Evolutionary conservation across 2,113 vertebrate species (phyloP).

Genomic region (Chloroceryle aenea): DNA sequence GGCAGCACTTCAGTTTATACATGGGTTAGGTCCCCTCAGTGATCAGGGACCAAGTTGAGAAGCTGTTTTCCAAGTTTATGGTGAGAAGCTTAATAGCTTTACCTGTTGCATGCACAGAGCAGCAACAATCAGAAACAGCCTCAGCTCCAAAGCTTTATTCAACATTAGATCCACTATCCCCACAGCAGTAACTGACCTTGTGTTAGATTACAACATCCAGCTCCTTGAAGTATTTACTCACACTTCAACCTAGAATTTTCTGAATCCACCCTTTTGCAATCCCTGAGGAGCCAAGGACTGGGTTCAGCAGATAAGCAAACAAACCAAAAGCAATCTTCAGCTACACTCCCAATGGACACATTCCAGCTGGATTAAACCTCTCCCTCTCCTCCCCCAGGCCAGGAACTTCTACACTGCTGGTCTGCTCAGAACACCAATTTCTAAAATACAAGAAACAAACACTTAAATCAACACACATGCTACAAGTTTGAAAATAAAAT

Average conservation of each 20-base stretch:
- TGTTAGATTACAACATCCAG: not conserved
- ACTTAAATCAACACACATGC: not conserved
- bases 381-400: not conserved
- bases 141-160: not conserved
- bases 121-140: rapidly evolving
- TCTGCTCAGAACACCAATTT: not conserved
- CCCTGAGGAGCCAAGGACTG: not conserved
- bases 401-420: not conserved
- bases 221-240: not conserved
- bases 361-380: slow-evolving; percentile 42
- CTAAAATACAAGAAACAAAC: not conserved
- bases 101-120: not conserved
- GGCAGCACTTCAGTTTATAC: not conserved
- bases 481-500: not conserved
- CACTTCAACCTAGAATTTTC: not conserved
- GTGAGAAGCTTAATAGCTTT: not conserved
- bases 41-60: not conserved
- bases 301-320: not conserved
- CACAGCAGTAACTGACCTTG: not conserved
- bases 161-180: not conserved
- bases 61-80: not conserved
- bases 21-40: not conserved
- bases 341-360: not conserved
- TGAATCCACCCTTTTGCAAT: slow-evolving; percentile 1
- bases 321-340: not conserved